Base-by-base conservation (phyloP, 1,140 invertebrate species). In the Spodoptera litura region DNA sequence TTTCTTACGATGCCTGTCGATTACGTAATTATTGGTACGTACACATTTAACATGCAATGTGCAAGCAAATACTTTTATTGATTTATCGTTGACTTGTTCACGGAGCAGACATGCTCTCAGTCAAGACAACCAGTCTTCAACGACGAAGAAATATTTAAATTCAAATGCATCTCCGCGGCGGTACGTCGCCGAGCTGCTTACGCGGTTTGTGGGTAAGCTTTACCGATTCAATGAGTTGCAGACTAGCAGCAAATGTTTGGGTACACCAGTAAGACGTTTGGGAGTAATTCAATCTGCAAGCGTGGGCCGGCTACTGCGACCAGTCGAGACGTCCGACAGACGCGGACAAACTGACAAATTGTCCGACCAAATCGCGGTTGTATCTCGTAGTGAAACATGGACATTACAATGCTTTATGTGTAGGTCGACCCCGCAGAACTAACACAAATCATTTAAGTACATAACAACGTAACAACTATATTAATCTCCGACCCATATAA, bases 11-110 rank as follows among this genome's bases (percentile, higher is more conserved):
- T 78, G 79, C 79, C 79, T 58, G 59, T 56, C 58, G 75, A 73
- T 79, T 87, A 83, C 81, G 81, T 84, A 86, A 85, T 87, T 80
- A 83, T 71, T 78, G 79, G 78, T 52, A 49, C 79, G 78, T 56
- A 66, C 72, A 79, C 66, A 72, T 72, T 83, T 77, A 78, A 77
- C 53, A 79, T 78, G 80, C 55, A 78, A 56, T 59, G 15, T 83
- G 81, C 83, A 73, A 66, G 58, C 55, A 81, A 84, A 85, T 85
- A 83, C 79, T 79, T 52, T n/a, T 79, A 81, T 83, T 80, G 80
- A 87, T 82, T 86, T 82, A 85, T 79, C 62, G 78, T 49, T 38
- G 56, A 4, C 44, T 68, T 62, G 49, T 38, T 53, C 38, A 62
- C 25, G 49, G 49, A 38, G 11, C 58, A 61, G 53, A 49, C 44